A percentile compares a stretch with the other conserved stretches of the same genome.
Evolutionary conservation across 2,797 vertebrate species (phyloP).

Genomic region (Carcharodon carcharias): DNA sequence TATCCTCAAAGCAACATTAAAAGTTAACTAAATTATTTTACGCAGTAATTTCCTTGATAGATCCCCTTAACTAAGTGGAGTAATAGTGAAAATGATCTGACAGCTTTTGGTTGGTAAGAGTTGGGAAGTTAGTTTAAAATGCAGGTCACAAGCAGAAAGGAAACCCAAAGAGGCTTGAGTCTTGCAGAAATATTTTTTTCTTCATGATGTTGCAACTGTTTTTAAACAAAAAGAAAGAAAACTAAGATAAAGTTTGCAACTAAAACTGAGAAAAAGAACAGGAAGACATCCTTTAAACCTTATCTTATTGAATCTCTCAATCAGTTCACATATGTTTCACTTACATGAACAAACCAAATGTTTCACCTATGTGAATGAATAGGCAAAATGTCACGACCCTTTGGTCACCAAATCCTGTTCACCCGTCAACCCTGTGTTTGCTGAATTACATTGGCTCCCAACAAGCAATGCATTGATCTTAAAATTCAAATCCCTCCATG

Average conservation of each 20-base stretch:
- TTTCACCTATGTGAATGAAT: neutral
- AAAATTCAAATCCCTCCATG: neutral
- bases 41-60: neutral
- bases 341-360: neutral
- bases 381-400: neutral
- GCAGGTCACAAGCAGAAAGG: neutral
- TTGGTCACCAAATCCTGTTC: neutral
- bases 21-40: neutral
- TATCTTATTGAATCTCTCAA: neutral
- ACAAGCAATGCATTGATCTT: neutral
- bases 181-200: neutral
- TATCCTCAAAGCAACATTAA: neutral
- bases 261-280: neutral
- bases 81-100: neutral
- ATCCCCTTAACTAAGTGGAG: neutral
- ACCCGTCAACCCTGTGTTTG: neutral
- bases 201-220: neutral
- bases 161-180: neutral
- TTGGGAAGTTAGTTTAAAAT: neutral
- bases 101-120: neutral
- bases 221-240: neutral
- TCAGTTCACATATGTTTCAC: neutral
- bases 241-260: neutral
- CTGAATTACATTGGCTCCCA: neutral
- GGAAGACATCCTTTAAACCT: neutral